Base-by-base conservation (phyloP, 92 coral and sea anemone genomes). In the Epizoanthus illoricatus region DNA sequence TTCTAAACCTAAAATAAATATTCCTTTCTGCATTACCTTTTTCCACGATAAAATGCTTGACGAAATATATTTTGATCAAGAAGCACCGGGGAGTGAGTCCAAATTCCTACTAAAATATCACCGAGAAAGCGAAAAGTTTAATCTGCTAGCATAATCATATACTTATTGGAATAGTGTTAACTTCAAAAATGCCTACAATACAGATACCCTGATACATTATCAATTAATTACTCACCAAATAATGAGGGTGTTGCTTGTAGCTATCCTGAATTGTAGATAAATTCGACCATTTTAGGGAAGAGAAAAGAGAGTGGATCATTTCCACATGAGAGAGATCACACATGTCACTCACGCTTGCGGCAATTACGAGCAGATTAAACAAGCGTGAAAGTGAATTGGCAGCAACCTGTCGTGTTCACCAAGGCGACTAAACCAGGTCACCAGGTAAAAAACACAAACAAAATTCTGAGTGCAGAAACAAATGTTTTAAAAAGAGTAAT, bases 381-480 rank as follows among this genome's bases (percentile, higher is more conserved):
- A 62, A 43, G 82, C 82, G 69, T 78, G 71, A 19, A 78, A 9
- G 59, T 19, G 71, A 62, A 20, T 64, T 41, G 5, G 42, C 36
- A 63, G 16, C 62, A 78, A 78, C 82, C 82, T 78, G 82, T 63
- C 5, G 69, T 61, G 58, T 13, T 78, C 72, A 18, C 9, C 33
- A 17, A 66, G 18, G 72, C 82, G 81, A 52, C 10, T 7, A 52
- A 52, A 52, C 56, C 43, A 39, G 10, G 18, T 16, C 4, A 19
- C 56, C 62, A 39, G 10, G 18, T 16, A 11, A 19, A 42, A 13
- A 23, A 41, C 20, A 18, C 18, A 16, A 60, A 52, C 19, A 74
- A 15, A 18, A 11, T 23, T 55, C 0, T 54, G 20, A 41, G 19
- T 5, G 28, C 23, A 10, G 24, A 66, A 16, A 24, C 52, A 68